Conservation (phyloP, 2,797 vertebrate genomes). For the Dipus sagitta region DNA sequence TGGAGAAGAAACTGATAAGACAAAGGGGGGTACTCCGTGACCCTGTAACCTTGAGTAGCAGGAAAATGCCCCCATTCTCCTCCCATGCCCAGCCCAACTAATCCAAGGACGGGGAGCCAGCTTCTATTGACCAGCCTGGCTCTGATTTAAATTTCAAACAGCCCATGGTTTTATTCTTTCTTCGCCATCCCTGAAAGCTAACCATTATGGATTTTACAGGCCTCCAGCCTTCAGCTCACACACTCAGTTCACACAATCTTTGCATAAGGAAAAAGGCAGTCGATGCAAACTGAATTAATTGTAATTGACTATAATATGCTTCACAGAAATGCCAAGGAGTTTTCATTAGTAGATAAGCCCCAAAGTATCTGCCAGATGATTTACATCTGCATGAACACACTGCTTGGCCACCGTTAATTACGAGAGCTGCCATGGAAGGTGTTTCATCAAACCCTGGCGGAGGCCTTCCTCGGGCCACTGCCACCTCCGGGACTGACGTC, state of each 20-base stretch:
- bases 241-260: constrained; percentile 86
- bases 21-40: constrained; percentile 33
- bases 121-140: constrained; percentile 87
- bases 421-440: constrained; percentile 60
- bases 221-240: constrained; percentile 82
- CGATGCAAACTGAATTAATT: constrained; percentile 90
- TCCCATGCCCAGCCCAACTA: constrained; percentile 73
- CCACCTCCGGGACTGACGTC: constrained; percentile 68
- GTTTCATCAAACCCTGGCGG: constrained; percentile 72
- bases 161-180: constrained; percentile 86
- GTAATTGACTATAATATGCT: constrained; percentile 90
- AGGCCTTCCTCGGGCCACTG: constrained; percentile 43
- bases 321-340: constrained; percentile 84
- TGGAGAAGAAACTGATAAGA: not conserved
- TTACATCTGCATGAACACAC: constrained; percentile 77
- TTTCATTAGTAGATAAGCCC: constrained; percentile 84
- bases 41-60: constrained; percentile 77
- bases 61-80: constrained; percentile 52
- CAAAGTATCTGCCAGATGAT: constrained; percentile 84
- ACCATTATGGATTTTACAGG: constrained; percentile 90
- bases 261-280: constrained; percentile 88
- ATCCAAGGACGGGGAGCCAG: constrained; percentile 81
- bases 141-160: constrained; percentile 91
- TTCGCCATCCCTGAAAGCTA: constrained; percentile 85
- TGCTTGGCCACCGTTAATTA: constrained; percentile 84